phyloP scores from a whole-genome alignment of 2,797 vertebrate species.

The Loris lydekkerianus region DNA sequence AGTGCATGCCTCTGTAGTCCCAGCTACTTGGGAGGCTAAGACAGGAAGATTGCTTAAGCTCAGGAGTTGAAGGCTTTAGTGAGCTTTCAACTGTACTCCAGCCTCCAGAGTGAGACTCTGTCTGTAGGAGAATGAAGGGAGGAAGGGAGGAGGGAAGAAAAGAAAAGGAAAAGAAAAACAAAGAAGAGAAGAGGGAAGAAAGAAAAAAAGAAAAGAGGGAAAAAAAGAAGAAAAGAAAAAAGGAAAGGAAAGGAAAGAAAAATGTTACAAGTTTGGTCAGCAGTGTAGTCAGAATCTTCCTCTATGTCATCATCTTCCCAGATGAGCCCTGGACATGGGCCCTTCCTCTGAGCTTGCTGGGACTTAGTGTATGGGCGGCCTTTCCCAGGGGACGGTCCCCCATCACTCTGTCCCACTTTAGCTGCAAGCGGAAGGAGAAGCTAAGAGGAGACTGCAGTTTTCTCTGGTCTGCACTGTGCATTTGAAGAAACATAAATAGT shows the following conservation, averaged over 20 bases:
- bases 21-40: background rate
- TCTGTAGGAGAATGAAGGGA: too few species aligned
- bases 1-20: background rate
- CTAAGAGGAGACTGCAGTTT: background rate
- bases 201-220: too few species aligned
- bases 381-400: too few species aligned
- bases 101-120: background rate
- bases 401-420: background rate
- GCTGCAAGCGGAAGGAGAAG: background rate
- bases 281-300: background rate
- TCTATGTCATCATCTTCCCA: background rate
- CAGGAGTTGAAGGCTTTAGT: background rate
- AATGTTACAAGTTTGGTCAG: background rate
- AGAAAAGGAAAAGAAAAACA: too few species aligned
- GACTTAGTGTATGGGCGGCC: accelerated
- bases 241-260: background rate
- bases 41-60: background rate
- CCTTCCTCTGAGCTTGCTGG: background rate
- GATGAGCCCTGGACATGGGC: background rate
- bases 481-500: background rate
- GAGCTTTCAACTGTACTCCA: background rate
- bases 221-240: too few species aligned
- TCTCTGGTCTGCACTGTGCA: background rate
- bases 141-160: too few species aligned
- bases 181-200: too few species aligned